phyloP scores from a whole-genome alignment of 2,113 vertebrate species.

The Alectura lathami region DNA sequence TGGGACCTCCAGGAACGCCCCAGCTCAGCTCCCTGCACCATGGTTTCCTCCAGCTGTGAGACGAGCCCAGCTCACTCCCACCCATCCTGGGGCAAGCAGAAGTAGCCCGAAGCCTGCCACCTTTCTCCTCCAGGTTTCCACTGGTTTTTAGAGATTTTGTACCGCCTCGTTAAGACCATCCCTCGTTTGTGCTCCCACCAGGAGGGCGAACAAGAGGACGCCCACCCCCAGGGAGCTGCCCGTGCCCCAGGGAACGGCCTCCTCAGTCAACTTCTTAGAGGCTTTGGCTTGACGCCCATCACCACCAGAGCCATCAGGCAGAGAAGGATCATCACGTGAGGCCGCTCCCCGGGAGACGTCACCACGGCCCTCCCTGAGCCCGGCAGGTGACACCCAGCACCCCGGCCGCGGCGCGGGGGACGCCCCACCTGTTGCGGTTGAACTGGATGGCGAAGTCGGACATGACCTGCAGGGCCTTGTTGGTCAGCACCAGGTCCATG shows the following conservation, averaged over 20 bases:
- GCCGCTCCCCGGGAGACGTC: neutral
- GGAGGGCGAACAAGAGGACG: neutral
- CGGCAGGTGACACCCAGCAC: fast-evolving
- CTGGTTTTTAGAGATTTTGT: neutral
- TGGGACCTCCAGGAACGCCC: neutral
- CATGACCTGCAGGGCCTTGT: constrained; percentile 98
- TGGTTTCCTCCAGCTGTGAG: neutral
- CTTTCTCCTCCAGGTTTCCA: neutral
- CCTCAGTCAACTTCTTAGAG: constrained; percentile 86
- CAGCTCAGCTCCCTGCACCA: neutral
- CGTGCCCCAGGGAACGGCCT: constrained; percentile 22
- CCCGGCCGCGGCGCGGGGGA: fast-evolving
- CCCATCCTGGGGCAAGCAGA: neutral
- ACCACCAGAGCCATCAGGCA: constrained; percentile 68
- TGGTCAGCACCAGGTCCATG: constrained; percentile 93
- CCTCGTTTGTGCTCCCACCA: neutral
- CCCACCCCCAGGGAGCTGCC: fast-evolving
- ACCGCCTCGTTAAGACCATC: neutral
- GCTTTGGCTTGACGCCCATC: constrained; percentile 69
- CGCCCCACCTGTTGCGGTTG: constrained; percentile 92
- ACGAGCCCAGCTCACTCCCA: neutral
- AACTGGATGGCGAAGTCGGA: constrained; percentile 98
- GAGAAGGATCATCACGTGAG: constrained; percentile 74
- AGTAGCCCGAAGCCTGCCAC: neutral
- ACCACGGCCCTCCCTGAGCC: fast-evolving